Evolutionary conservation across 1,140 invertebrate species (phyloP), one percentile per base, ranked within the genome.

Genomic region (Hyles euphorbiae): DNA sequence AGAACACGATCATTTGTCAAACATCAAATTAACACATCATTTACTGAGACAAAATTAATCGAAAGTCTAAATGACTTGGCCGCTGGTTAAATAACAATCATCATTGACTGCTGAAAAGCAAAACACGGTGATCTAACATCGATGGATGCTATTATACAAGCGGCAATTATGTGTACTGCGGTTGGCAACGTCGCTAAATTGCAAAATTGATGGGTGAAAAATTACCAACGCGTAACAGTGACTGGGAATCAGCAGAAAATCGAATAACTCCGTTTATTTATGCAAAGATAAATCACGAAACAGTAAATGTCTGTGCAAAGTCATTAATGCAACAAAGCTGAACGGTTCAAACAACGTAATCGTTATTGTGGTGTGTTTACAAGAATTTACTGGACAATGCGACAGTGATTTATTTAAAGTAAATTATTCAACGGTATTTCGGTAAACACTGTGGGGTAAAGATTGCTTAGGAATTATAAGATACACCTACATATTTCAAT

Each of bases 41-140:
- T 56, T 60, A 40, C 53, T 69, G 72, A 71, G 71, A 77, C 65
- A 61, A 71, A n/a, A 70, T 68, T 53, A 61, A 62, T 56, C 55
- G 63, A 59, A 65, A 57, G 53, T 51, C 12, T n/a, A 44, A 8
- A 53, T 48, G 22, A 43, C 22, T 22, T 55, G 63, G 67, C 58
- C 57, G 70, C 65, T 56, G 70, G 43, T 36, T n/a, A 68, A 72
- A 68, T 72, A 66, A 73, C 68, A 70, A 67, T 70, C 60, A 70
- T 68, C 53, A 50, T 59, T 11, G 59, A 59, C 70, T 34, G 47
- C 43, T 40, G 69, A 75, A 78, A 75, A 74, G 65, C 68, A 75
- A 77, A 77, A 69, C 57, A 68, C 54, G 53, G 62, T 70, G 70
- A 74, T 76, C 65, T 73, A 74, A 83, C 70, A 67, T 56, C 61